These are phyloP conservation scores for Sciaenops ocellatus DNA, from an alignment of 2,797 vertebrate genomes.

Conservation along the genomic window DNA sequence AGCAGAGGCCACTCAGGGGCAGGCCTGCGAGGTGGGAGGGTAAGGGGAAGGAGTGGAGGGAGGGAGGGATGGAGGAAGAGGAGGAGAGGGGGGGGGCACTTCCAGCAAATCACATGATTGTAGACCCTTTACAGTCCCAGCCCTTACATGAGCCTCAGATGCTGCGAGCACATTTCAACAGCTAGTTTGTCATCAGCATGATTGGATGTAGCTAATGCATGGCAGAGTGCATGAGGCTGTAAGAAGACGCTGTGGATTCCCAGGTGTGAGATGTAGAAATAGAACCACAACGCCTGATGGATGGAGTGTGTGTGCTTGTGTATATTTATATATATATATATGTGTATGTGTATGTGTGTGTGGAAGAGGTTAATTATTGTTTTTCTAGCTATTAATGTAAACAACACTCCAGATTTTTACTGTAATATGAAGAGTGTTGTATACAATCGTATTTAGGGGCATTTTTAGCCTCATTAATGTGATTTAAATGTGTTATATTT, in stretches of 20 bases:
- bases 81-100: constrained; percentile 62
- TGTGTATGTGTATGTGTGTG: not conserved
- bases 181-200: constrained; percentile 68
- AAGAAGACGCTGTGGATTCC: constrained; percentile 46
- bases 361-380: not conserved
- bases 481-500: not conserved
- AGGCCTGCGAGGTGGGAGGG: constrained; percentile 67
- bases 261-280: constrained; percentile 58
- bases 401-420: constrained; percentile 9
- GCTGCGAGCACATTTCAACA: constrained; percentile 68
- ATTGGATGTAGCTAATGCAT: constrained; percentile 61
- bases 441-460: not conserved
- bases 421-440: not conserved
- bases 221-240: constrained; percentile 59
- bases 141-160: constrained; percentile 79
- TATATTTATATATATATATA: no score
- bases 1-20: constrained; percentile 86
- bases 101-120: constrained; percentile 87
- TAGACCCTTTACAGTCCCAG: constrained; percentile 72
- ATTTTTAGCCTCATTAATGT: not conserved
- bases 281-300: constrained; percentile 42
- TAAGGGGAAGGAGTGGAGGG: not conserved
- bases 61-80: not conserved
- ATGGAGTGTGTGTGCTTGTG: not conserved
- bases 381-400: constrained; percentile 5